Evolutionary conservation across 1,140 invertebrate species (phyloP).

Genomic region (Eciton burchellii): DNA sequence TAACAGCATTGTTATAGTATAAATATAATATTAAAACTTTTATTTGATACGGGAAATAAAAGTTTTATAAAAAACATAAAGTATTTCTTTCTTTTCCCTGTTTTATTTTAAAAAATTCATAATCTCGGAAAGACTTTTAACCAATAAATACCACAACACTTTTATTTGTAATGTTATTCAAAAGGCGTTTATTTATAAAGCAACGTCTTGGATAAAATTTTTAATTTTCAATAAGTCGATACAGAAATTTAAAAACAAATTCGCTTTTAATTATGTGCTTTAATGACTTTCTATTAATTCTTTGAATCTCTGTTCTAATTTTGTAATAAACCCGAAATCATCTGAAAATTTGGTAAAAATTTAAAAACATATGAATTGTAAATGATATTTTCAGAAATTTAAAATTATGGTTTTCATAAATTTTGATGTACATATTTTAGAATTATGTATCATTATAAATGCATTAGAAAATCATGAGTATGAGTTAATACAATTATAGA

Average conservation of each 20-base stretch:
- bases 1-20: too few species aligned
- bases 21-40: too few species aligned
- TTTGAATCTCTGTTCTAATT: slow-evolving; percentile 94
- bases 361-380: too few species aligned
- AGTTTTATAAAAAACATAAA: slow-evolving; percentile 61
- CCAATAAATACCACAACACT: background rate
- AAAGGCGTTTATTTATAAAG: slow-evolving; percentile 65
- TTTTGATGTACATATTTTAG: too few species aligned
- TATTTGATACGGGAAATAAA: slow-evolving; percentile 66
- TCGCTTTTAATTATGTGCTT: slow-evolving; percentile 95
- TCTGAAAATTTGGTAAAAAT: too few species aligned
- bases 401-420: too few species aligned
- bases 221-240: slow-evolving; percentile 29
- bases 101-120: background rate
- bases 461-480: too few species aligned
- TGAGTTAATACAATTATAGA: too few species aligned
- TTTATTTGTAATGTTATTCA: slow-evolving; percentile 25
- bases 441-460: too few species aligned
- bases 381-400: too few species aligned
- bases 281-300: slow-evolving; percentile 95
- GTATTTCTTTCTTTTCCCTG: too few species aligned
- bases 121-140: background rate
- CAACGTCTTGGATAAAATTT: slow-evolving; percentile 22
- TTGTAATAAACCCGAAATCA: slow-evolving; percentile 89
- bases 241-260: slow-evolving; percentile 83